Evolutionary conservation across 2,113 vertebrate genomes (phyloP), one percentile per base, ranked within the genome.

Genomic region (Dicrurus megarhynchus): DNA sequence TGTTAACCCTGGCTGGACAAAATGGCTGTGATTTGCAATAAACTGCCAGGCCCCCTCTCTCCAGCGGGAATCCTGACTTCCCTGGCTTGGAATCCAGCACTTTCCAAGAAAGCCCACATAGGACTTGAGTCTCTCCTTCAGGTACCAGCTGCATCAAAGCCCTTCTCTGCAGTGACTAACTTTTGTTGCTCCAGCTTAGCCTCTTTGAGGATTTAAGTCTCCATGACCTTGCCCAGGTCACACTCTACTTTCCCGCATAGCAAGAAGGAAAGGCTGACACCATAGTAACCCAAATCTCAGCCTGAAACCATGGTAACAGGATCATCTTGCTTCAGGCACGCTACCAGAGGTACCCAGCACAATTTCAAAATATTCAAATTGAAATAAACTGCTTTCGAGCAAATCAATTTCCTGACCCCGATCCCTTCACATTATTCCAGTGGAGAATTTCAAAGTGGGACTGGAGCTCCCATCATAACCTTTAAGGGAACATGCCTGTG

Each of bases 231-330:
- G 94, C 93, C 93, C 77, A 27, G 94, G 96, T 96, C 95, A 92
- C 64, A 47, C 35, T 61, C 68, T 24, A 84, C 91, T 89, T 93
- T 89, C 77, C 87, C 0, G 21, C 93, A 82, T 77, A 84, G 93
- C 77, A 59, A 93, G 95, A 63, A 92, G 86, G 70, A 75, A 63
- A 96, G 83, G 76, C 93, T 95, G 93, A 81, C 95, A 96, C 95
- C 93, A 96, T 73, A 92, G 95, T 60, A 95, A 96, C 95, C 93
- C 90, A 95, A 93, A 93, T 86, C 74, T 74, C 71, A 71, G 90
- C 82, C 93, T 81, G 95, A 94, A 95, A 96, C 91, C 95, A 96
- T 94, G 93, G 95, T 13, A 96, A 97, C 96, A 55, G 89, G 64
- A 94, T 94, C 95, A 78, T 93, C 86, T 77, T 60, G 78, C 91